A percentile compares a stretch with the other conserved stretches of the same genome.
Conservation (phyloP, 53 echinoderm and acorn worm species). For the Apostichopus leukothele region DNA sequence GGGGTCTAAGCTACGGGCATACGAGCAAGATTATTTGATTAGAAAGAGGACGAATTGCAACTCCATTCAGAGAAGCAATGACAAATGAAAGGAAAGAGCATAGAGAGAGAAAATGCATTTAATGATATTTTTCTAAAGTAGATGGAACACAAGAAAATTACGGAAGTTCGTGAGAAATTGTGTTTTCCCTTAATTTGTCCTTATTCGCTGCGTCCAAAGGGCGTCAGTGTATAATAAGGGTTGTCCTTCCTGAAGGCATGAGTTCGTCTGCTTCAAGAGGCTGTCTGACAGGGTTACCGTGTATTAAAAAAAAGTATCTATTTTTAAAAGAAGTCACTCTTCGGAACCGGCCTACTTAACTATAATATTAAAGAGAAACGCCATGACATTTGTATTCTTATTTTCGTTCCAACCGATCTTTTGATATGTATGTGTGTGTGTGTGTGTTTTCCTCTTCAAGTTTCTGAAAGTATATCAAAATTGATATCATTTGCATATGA, state of each 20-base stretch:
- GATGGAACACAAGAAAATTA: constrained; percentile 11
- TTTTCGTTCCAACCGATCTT: too few relatives aligned
- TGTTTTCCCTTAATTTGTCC: constrained; percentile 34
- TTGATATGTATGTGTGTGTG: too few relatives aligned
- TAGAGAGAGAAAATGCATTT: constrained; percentile 1
- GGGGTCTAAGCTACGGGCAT: constrained; percentile 11
- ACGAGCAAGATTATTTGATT: constrained; percentile 20
- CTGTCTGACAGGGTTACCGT: constrained; percentile 19
- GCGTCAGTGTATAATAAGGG: constrained; percentile 36
- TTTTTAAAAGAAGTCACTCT: neutral
- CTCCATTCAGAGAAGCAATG: neutral
- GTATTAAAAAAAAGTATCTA: neutral
- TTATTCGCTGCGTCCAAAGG: constrained; percentile 28
- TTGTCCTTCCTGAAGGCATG: constrained; percentile 4
- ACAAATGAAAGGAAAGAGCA: neutral
- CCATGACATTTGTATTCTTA: too few relatives aligned
- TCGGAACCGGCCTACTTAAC: neutral
- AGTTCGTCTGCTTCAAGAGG: constrained; percentile 12
- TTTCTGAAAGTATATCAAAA: too few relatives aligned
- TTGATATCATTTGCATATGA: too few relatives aligned
- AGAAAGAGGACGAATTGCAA: constrained; percentile 13
- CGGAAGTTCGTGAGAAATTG: constrained; percentile 29
- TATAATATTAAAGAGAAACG: too few relatives aligned
- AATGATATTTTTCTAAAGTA: constrained; percentile 3
- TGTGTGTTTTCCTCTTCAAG: too few relatives aligned